Evolutionary conservation across 1,140 invertebrate genomes (phyloP), one percentile per base, ranked within the genome.

Genomic region (Diabrotica undecimpunctata): DNA sequence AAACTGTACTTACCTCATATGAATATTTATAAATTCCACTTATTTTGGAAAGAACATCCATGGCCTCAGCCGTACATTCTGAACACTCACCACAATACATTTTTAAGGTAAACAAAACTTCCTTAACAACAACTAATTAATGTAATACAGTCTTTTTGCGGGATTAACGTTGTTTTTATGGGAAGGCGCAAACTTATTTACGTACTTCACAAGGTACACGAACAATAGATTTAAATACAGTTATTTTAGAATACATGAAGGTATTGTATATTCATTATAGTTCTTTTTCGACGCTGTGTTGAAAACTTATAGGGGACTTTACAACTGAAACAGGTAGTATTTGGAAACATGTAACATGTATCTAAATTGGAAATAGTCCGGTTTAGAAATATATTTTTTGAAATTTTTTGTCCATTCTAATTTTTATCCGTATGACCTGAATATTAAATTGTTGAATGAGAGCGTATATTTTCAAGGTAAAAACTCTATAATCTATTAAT

Each of bases 51-150:
- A 70, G 38, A 50, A 67, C 62, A 12, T 70, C 68, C 6, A 63
- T 58, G n/a, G 65, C 54, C 36, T 70, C 68, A 11, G 60, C 58
- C 10, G 62, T 64, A 12, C 36, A 54, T 59, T 70, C 68, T 13
- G 68, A 64, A 64, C 68, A 70, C 37, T 62, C 62, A 11, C 61
- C 66, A 61, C 68, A 70, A 60, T 66, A 67, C 68, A 70, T 66
- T 55, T 55, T 56, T 54, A n/a, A n/a, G n/a, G n/a, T 13, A 25
- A 39, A 46, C 39, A 46, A 46, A 46, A 46, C 39, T 46, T 46
- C 7, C 11, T 46, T 0, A 46, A 46, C 7, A 46, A 46, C 7
- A 46, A 46, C 11, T 46, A 8, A 46, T 46, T 8, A 46, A 46
- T 8, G 11, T 46, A 10, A 46, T 46, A 46, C 39, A 7, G 39